phyloP scores from a whole-genome alignment of 2,888 invertebrate genomes.

The Trilocha varians region DNA sequence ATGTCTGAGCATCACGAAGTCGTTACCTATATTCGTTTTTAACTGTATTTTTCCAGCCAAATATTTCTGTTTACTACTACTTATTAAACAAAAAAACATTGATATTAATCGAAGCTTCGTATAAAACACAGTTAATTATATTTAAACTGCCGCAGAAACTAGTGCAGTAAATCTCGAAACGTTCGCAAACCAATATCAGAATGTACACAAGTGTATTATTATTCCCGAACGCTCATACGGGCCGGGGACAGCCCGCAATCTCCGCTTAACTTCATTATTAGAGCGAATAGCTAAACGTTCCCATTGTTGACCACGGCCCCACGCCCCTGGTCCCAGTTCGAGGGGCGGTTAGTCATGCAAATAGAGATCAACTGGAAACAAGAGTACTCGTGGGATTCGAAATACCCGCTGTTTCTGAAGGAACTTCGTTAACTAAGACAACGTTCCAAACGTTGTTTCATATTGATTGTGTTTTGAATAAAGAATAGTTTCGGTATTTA shows the following conservation, averaged over 20 bases:
- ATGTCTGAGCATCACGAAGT: too few species aligned
- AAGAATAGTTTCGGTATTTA: too few species aligned
- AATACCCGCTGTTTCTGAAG: conserved; percentile 8
- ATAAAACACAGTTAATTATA: too few species aligned
- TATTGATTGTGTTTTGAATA: background rate
- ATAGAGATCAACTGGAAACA: conserved; percentile 50
- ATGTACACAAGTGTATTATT: conserved; percentile 23
- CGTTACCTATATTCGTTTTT: too few species aligned
- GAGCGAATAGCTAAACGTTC: conserved; percentile 64
- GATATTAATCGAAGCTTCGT: too few species aligned
- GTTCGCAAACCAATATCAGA: conserved; percentile 24
- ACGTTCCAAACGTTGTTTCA: conserved; percentile 1
- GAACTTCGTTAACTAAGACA: conserved; percentile 13
- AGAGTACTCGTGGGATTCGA: conserved; percentile 28
- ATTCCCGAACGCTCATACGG: conserved; percentile 1
- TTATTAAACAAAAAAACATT: too few species aligned
- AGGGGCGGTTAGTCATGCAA: conserved; percentile 59
- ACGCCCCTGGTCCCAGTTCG: conserved; percentile 27
- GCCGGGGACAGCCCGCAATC: conserved; percentile 41
- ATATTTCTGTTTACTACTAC: too few species aligned
- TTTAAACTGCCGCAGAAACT: too few species aligned
- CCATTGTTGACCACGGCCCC: conserved; percentile 53
- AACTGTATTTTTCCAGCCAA: too few species aligned
- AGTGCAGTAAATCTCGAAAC: too few species aligned
- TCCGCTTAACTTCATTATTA: conserved; percentile 66